Percentiles rank a stretch among this genome's conserved stretches.
Evolutionary conservation across 2,888 invertebrate species (phyloP).

Genomic region (Agrenia bidenticulata): DNA sequence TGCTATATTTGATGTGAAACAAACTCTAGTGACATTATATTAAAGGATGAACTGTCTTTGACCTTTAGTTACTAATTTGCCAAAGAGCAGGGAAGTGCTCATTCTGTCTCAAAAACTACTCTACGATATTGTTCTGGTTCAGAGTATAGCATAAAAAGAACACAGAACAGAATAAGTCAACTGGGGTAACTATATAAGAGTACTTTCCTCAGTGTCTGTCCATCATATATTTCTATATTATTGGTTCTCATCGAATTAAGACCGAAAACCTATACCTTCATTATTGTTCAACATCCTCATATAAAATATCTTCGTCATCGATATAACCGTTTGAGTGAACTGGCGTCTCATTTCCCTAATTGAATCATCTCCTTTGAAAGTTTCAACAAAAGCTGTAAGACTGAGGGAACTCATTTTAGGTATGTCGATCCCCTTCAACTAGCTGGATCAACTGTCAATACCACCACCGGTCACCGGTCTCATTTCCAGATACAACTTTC

Average conservation of each 20-base stretch:
- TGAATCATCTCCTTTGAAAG: conserved; percentile 41
- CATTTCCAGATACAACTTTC: conserved; percentile 2
- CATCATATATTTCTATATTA: too few species aligned
- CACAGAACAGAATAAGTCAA: too few species aligned
- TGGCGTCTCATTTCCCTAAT: conserved; percentile 49
- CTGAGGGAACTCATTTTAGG: background rate
- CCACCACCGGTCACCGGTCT: background rate
- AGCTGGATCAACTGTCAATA: too few species aligned
- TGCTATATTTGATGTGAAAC: too few species aligned
- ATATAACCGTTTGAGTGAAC: background rate
- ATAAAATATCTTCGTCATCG: too few species aligned
- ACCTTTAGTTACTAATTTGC: conserved; percentile 13
- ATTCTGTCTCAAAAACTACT: background rate
- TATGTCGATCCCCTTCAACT: background rate
- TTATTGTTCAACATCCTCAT: too few species aligned
- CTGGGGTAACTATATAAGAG: too few species aligned
- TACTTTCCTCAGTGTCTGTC: too few species aligned
- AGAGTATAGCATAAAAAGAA: too few species aligned
- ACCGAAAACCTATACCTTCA: too few species aligned
- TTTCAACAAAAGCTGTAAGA: conserved; percentile 18
- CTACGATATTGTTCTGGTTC: too few species aligned
- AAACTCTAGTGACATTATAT: background rate
- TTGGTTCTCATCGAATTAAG: too few species aligned
- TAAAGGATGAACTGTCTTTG: background rate
- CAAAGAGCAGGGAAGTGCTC: conserved; percentile 1